These are phyloP conservation scores for Eretmochelys imbricata DNA, from an alignment of 2,113 vertebrate species.

Conservation along the genomic window DNA sequence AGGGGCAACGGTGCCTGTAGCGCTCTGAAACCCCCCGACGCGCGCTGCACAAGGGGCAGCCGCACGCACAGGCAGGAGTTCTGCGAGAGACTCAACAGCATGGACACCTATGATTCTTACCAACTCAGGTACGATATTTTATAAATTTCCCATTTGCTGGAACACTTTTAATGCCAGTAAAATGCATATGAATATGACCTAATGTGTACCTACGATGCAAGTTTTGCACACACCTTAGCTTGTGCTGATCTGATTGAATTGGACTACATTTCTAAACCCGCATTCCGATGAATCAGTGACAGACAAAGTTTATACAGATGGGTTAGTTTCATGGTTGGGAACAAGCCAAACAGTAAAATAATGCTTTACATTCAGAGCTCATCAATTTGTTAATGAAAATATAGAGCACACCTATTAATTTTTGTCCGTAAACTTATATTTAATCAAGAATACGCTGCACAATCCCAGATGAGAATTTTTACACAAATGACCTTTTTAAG, in stretches of 20 bases:
- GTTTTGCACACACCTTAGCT: slow-evolving; percentile 20
- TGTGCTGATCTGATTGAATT: slow-evolving; percentile 29
- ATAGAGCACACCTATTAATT: not conserved
- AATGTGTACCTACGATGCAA: not conserved
- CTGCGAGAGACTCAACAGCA: not conserved
- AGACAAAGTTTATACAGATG: slow-evolving; percentile 40
- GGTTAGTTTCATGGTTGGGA: slow-evolving; percentile 14
- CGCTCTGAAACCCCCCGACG: not conserved
- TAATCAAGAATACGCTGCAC: not conserved
- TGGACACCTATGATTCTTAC: not conserved
- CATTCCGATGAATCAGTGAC: slow-evolving; percentile 33
- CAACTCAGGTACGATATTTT: not conserved
- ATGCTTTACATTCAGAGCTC: not conserved
- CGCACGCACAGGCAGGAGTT: not conserved
- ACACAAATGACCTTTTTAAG: not conserved
- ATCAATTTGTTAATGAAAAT: slow-evolving; percentile 29
- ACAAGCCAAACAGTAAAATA: slow-evolving; percentile 24
- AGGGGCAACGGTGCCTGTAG: no score
- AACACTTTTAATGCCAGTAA: not conserved
- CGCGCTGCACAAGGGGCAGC: not conserved
- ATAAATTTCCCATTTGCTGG: not conserved
- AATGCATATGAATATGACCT: not conserved
- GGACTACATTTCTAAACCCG: slow-evolving; percentile 28
- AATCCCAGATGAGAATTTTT: not conserved
- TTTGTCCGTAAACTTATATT: not conserved